Conservation (phyloP, 2,113 vertebrate genomes). For the Thermophis baileyi region DNA sequence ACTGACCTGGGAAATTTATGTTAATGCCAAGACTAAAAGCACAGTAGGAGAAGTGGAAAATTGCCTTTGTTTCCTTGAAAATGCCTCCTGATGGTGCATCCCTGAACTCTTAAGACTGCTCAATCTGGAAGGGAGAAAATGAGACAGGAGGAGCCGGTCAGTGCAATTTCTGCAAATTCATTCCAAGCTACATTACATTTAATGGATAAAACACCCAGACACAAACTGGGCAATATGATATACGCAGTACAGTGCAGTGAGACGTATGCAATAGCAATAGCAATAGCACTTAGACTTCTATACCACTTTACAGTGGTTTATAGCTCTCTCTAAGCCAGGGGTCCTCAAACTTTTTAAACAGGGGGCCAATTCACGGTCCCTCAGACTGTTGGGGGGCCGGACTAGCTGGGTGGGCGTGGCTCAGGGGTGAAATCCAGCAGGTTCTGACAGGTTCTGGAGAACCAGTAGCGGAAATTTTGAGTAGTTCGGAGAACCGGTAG, state of each 20-base stretch:
- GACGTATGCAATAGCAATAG: neutral
- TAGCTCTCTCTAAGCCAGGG: too few relatives aligned
- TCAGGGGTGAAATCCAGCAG: too few relatives aligned
- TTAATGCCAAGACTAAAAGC: neutral
- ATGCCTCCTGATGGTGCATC: neutral
- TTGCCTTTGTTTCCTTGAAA: neutral
- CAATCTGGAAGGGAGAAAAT: neutral
- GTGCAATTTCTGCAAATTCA: constrained; percentile 12
- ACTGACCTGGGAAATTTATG: neutral
- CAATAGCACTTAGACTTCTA: too few relatives aligned
- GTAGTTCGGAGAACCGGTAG: too few relatives aligned
- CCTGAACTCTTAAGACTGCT: neutral
- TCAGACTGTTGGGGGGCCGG: too few relatives aligned
- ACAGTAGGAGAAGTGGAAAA: neutral
- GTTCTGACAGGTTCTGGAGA: too few relatives aligned
- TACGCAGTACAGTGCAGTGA: neutral
- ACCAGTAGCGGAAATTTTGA: too few relatives aligned
- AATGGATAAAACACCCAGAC: neutral
- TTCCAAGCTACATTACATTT: neutral
- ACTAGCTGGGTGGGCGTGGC: too few relatives aligned
- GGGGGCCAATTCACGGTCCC: too few relatives aligned
- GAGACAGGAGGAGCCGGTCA: neutral
- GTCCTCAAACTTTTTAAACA: too few relatives aligned
- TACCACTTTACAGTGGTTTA: too few relatives aligned
- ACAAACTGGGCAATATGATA: neutral